A percentile compares a stretch with the other conserved stretches of the same genome.
These are phyloP conservation scores for Cylindroiulus punctatus DNA, from an alignment of 2,888 invertebrate genomes.

Conservation along the genomic window DNA sequence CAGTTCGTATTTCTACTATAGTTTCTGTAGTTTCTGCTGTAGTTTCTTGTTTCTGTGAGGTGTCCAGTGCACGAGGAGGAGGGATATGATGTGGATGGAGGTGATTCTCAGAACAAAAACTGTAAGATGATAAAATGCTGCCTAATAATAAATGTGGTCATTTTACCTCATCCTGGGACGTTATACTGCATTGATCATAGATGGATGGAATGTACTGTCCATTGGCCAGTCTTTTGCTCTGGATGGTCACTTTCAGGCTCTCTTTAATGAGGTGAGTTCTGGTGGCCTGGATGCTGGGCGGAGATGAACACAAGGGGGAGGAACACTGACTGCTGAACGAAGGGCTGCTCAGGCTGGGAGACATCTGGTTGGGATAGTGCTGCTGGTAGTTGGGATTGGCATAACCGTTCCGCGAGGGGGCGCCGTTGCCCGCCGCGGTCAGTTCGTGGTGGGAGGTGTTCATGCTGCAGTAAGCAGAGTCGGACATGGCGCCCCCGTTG, in stretches of 20 bases:
- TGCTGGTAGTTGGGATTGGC: constrained; percentile 45
- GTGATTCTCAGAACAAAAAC: too few relatives aligned
- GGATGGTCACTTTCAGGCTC: constrained; percentile 86
- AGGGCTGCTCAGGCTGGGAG: constrained; percentile 24
- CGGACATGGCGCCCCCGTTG: constrained; percentile 35
- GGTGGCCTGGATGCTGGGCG: constrained; percentile 76
- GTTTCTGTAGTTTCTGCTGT: too few relatives aligned
- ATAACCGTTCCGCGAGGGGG: background rate
- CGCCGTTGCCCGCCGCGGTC: background rate
- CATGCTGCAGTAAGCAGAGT: constrained; percentile 42
- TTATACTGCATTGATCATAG: background rate
- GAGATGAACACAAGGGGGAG: constrained; percentile 52
- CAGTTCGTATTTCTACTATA: too few relatives aligned
- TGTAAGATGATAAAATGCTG: too few relatives aligned
- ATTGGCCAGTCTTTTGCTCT: constrained; percentile 82
- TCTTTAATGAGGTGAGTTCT: constrained; percentile 91
- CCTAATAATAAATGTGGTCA: background rate
- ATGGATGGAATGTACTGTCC: constrained; percentile 66
- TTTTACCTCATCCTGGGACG: constrained; percentile 33
- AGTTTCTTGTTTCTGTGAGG: too few relatives aligned
- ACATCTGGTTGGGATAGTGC: constrained; percentile 40
- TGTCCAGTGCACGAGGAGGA: too few relatives aligned
- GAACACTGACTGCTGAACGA: constrained; percentile 35
- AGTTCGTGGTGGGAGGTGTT: constrained; percentile 13
- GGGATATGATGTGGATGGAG: too few relatives aligned